Conservation (phyloP, 2,797 vertebrate species). For the Rhinophrynus dorsalis region DNA sequence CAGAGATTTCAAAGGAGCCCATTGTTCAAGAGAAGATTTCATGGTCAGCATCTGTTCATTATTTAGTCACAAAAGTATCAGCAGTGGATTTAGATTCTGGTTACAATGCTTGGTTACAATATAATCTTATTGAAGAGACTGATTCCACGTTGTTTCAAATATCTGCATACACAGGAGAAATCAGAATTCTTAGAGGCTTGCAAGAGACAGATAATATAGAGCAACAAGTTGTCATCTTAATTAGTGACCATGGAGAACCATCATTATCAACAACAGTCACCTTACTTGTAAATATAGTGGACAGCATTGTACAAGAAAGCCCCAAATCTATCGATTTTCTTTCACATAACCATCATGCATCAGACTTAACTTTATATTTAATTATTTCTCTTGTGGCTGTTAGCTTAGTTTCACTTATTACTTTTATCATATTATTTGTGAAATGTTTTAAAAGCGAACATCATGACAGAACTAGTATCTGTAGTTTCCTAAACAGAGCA, state of each 20-base stretch:
- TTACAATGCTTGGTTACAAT: conserved; percentile 29
- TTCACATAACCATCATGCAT: too few relatives aligned
- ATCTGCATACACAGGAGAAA: conserved; percentile 22
- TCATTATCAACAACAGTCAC: conserved; percentile 49
- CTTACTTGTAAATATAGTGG: too few relatives aligned
- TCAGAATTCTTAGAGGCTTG: conserved; percentile 6
- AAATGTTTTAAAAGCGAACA: too few relatives aligned
- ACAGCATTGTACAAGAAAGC: too few relatives aligned
- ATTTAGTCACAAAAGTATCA: conserved; percentile 34
- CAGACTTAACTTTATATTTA: too few relatives aligned
- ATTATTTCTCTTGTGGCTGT: too few relatives aligned
- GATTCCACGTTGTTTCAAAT: conserved; percentile 8
- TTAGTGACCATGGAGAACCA: conserved; percentile 23
- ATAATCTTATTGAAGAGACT: conserved; percentile 2
- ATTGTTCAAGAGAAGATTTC: conserved; percentile 2
- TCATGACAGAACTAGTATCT: too few relatives aligned
- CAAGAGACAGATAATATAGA: conserved; percentile 22
- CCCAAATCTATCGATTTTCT: too few relatives aligned
- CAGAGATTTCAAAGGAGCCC: conserved; percentile 1
- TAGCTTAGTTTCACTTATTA: too few relatives aligned
- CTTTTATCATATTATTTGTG: too few relatives aligned
- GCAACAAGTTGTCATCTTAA: conserved; percentile 23
- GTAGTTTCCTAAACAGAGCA: too few relatives aligned
- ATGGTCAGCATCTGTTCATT: conserved; percentile 18
- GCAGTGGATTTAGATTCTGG: conserved; percentile 39